phyloP scores from a whole-genome alignment of 2,888 invertebrate genomes.

The Nesidiocoris tenuis region DNA sequence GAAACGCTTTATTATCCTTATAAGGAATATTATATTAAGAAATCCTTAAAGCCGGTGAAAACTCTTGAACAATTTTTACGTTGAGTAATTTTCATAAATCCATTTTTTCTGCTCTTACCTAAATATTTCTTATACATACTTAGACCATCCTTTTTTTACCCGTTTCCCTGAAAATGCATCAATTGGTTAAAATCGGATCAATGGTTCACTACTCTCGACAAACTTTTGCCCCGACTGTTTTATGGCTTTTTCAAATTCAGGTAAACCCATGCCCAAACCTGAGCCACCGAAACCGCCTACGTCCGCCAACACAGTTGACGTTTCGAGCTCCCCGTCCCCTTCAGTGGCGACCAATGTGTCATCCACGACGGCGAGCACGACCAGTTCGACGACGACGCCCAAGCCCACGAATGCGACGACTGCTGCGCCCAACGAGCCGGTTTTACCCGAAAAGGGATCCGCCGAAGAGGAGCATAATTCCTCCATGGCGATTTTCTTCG shows the following conservation, averaged over 20 bases:
- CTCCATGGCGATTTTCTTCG: constrained; percentile 97
- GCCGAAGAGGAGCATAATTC: constrained; percentile 96
- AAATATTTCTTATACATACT: too few species aligned
- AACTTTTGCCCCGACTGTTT: background rate
- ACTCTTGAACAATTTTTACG: too few species aligned
- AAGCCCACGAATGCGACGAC: constrained; percentile 51
- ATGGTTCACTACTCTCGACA: too few species aligned
- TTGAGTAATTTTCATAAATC: too few species aligned
- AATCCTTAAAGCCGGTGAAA: too few species aligned
- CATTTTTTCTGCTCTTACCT: too few species aligned
- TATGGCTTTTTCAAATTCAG: background rate
- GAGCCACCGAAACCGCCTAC: constrained; percentile 1
- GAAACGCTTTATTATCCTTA: too few species aligned
- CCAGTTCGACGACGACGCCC: constrained; percentile 12
- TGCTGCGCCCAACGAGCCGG: constrained; percentile 68
- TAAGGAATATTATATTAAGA: too few species aligned
- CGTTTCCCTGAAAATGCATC: too few species aligned
- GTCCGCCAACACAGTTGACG: background rate
- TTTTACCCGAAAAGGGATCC: constrained; percentile 83
- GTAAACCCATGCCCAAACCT: constrained; percentile 25
- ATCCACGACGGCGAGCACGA: background rate
- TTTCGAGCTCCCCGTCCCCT: constrained; percentile 10
- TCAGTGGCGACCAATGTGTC: background rate
- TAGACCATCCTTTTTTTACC: too few species aligned
- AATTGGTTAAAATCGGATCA: too few species aligned